phyloP scores from a whole-genome alignment of 1,140 invertebrate genomes.

The Trichomalopsis sarcophagae region DNA sequence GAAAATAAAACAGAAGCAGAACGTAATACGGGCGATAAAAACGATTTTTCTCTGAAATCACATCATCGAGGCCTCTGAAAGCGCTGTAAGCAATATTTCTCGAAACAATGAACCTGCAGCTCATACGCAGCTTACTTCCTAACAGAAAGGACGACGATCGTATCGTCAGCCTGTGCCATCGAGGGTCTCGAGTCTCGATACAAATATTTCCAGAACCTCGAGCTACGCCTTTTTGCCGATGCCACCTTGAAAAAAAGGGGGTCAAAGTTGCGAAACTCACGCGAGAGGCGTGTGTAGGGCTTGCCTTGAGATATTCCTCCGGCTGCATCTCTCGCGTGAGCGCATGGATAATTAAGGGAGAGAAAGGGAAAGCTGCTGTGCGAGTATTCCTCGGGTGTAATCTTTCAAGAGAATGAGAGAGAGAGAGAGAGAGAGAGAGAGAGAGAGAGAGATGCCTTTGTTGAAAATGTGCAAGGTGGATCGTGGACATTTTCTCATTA shows the following conservation, averaged over 20 bases:
- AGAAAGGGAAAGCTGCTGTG: background rate
- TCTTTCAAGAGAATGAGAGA: background rate
- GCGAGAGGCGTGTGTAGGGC: background rate
- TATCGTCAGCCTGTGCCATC: background rate
- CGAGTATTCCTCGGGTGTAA: background rate
- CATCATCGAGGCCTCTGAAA: background rate
- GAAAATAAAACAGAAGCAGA: too few species aligned
- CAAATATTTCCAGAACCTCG: conserved; percentile 1
- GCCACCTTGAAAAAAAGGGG: conserved; percentile 23
- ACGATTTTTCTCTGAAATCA: too few species aligned
- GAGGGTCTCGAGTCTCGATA: background rate
- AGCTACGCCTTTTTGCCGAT: background rate
- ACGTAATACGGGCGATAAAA: too few species aligned
- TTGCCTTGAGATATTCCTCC: background rate
- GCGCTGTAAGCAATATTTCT: background rate
- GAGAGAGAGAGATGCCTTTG: background rate
- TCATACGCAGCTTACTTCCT: background rate
- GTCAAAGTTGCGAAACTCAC: conserved; percentile 26
- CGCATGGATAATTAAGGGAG: background rate
- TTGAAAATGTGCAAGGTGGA: background rate
- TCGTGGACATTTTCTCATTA: too few species aligned
- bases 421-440: background rate
- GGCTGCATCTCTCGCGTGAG: background rate
- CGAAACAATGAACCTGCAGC: background rate
- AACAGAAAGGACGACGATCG: background rate